These are phyloP conservation scores for Percopsis transmontana DNA, from an alignment of 2,113 vertebrate genomes.

Conservation along the genomic window DNA sequence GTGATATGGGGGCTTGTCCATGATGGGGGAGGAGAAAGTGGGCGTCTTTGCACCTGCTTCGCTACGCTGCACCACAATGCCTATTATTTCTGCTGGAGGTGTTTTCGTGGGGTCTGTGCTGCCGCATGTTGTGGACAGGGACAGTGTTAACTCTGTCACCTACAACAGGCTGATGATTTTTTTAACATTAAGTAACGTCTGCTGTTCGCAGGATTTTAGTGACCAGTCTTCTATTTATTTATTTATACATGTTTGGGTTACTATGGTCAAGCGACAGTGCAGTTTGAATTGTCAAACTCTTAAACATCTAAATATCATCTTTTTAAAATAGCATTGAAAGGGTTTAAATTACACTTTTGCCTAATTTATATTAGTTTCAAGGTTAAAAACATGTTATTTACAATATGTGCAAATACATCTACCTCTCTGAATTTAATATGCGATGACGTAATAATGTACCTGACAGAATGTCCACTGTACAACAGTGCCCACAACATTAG, in stretches of 20 bases:
- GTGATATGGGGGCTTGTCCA: conserved; percentile 85
- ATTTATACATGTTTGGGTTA: not conserved
- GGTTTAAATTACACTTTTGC: too few relatives aligned
- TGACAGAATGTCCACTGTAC: too few relatives aligned
- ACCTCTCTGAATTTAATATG: too few relatives aligned
- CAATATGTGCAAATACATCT: too few relatives aligned
- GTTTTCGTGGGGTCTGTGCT: conserved; percentile 76
- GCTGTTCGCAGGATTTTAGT: too few relatives aligned
- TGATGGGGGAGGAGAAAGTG: conserved; percentile 87
- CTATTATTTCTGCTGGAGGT: conserved; percentile 84
- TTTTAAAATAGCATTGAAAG: too few relatives aligned
- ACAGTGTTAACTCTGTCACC: conserved; percentile 75
- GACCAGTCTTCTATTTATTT: too few relatives aligned
- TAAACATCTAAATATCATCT: too few relatives aligned
- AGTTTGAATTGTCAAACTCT: not conserved
- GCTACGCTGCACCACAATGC: conserved; percentile 88
- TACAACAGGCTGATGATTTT: conserved; percentile 26
- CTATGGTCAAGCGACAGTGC: not conserved
- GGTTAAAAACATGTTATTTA: too few relatives aligned
- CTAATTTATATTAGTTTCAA: too few relatives aligned
- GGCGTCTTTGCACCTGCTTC: conserved; percentile 93
- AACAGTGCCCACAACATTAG: too few relatives aligned
- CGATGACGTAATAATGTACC: too few relatives aligned
- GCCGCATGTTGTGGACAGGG: conserved; percentile 75
- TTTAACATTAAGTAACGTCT: not conserved